Conservation (phyloP, 2,888 invertebrate species). For the Pseudolycoriella hygida region DNA sequence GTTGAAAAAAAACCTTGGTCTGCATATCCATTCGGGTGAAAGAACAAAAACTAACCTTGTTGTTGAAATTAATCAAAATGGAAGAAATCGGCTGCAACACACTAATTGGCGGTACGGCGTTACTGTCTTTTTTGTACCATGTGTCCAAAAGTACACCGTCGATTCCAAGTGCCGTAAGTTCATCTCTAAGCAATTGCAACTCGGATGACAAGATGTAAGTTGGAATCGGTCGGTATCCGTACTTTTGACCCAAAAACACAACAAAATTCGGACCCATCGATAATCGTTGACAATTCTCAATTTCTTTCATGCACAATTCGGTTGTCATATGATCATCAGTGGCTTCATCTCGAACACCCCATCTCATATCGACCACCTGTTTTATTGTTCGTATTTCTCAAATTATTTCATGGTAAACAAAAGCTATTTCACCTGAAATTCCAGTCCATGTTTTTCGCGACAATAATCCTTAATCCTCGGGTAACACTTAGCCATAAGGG, state of each 20-base stretch:
- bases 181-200: conserved; percentile 70
- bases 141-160: conserved; percentile 71
- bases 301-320: conserved; percentile 94
- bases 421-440: conserved; percentile 66
- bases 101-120: conserved; percentile 88
- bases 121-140: conserved; percentile 94
- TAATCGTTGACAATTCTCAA: conserved; percentile 89
- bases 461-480: conserved; percentile 94
- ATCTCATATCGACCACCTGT: conserved; percentile 95
- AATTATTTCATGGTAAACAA: neutral
- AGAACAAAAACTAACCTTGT: conserved; percentile 60
- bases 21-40: too few species aligned
- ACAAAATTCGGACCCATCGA: conserved; percentile 98
- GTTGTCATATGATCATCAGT: conserved; percentile 99
- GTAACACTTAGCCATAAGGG: conserved; percentile 94
- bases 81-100: conserved; percentile 94
- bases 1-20: too few species aligned
- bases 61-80: conserved; percentile 91
- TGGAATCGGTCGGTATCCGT: conserved; percentile 94
- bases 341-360: conserved; percentile 96
- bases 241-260: conserved; percentile 93
- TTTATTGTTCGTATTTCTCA: neutral
- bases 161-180: conserved; percentile 63
- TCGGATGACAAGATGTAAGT: conserved; percentile 88
- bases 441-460: conserved; percentile 88